Base-by-base conservation (phyloP, 2,797 vertebrate species). In the Scolopax bukidnonensis region DNA sequence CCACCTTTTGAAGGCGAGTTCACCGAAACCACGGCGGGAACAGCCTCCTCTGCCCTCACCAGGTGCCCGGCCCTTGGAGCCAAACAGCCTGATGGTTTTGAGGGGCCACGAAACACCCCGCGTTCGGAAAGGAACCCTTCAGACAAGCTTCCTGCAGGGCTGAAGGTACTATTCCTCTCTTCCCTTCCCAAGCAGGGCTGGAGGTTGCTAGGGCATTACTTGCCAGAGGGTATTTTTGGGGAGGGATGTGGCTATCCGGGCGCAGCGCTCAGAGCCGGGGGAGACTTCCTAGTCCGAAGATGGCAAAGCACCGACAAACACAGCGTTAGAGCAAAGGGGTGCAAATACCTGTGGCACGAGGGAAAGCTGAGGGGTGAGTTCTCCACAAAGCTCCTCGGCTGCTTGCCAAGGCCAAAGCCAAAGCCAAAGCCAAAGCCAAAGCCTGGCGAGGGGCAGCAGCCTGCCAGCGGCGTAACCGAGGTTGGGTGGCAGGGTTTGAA, bases 1-100 rank as follows among this genome's bases (percentile, higher is more conserved):
- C 95, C 93, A 85, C 91, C 95, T 81, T 50, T 75, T 82, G 84
- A 73, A 54, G 33, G 12, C 1, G 19, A 80, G 90, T 90, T 96
- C 94, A 65, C 83, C 64, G 74, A 38, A 89, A 92, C 23, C 78
- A 50, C 56, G 11, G 87, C 41, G 30, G 30, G 23, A 50, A 36
- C 56, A 83, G 21, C 36, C 17, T 64, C 25, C 60, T 24, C 53
- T 86, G 38, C 70, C 63, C 40, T 40, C 36, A 36, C 36, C 36
- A 36, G 45, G 87, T 67, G 60, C 81, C 91, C 76, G 14, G 38
- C 57, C 10, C 1, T 11, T 48, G 59, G 47, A 92, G 79, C 47
- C 54, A 53, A 76, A 30, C 33, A 16, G 40, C 0, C 4, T 41
- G 67, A 25, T 68, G 28, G 16, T 30, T 74, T 32, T 47, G 20